These are phyloP conservation scores for Trididemnum nubilum DNA, from an alignment of 23 tunicate species.

Conservation along the genomic window DNA sequence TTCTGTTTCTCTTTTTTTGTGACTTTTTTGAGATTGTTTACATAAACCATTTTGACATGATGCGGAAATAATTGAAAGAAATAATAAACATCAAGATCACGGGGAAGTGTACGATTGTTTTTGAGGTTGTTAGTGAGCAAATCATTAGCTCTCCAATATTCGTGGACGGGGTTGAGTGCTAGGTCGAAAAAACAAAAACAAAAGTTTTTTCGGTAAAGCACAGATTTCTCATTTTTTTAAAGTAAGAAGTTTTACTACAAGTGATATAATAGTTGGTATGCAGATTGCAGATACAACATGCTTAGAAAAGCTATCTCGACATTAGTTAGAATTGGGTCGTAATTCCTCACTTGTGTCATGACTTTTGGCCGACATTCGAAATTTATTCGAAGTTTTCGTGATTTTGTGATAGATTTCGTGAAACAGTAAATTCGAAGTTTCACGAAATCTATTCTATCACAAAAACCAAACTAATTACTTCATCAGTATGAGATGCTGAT, in stretches of 20 bases:
- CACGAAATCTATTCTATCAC: not conserved
- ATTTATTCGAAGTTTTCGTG: no score
- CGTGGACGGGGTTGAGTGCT: not conserved
- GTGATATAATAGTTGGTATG: not conserved
- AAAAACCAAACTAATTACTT: not conserved
- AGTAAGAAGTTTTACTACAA: not conserved
- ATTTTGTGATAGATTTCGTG: no score
- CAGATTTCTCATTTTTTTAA: not conserved
- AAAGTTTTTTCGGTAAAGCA: not conserved
- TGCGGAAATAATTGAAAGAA: not conserved
- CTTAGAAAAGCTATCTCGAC: slow-evolving; percentile 1
- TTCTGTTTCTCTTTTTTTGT: not conserved
- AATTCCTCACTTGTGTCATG: not conserved
- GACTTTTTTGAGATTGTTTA: not conserved
- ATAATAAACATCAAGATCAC: not conserved
- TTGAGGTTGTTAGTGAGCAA: not conserved
- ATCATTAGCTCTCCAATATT: not conserved
- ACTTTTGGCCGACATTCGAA: not conserved
- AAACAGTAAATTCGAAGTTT: not conserved
- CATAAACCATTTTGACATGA: not conserved
- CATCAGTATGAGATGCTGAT: not conserved
- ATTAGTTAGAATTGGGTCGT: not conserved
- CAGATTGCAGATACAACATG: no score
- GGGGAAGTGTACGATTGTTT: not conserved
- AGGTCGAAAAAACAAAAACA: not conserved